Percentiles rank a stretch among this genome's conserved stretches.
Conservation (phyloP, 2,888 invertebrate genomes). For the Octodonta nipae region DNA sequence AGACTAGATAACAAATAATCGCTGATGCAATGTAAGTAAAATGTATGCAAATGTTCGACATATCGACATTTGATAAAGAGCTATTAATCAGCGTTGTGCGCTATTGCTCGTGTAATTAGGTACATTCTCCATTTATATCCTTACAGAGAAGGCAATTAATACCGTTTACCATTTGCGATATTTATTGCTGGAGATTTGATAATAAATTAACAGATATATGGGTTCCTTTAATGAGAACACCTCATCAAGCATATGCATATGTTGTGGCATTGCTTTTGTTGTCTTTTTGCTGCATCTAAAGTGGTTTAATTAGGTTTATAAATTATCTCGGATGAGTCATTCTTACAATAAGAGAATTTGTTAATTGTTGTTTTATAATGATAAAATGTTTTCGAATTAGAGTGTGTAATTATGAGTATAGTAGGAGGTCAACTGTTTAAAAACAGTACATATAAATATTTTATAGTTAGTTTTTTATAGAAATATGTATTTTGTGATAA, state of each 20-base stretch:
- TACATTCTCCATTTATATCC: not conserved
- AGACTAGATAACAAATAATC: no score
- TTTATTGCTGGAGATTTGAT: conserved; percentile 10
- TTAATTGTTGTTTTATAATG: not conserved
- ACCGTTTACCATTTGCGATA: conserved; percentile 8
- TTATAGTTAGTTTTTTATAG: no score
- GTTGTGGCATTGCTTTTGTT: not conserved
- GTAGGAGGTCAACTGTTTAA: no score
- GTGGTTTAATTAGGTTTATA: not conserved
- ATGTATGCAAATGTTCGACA: no score
- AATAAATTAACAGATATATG: conserved; percentile 14
- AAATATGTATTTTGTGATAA: no score
- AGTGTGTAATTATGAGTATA: no score
- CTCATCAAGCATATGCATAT: conserved; percentile 1
- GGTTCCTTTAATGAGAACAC: conserved; percentile 12
- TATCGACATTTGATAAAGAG: no score
- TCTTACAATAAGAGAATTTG: conserved; percentile 1
- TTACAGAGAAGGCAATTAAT: not conserved
- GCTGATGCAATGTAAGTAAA: no score
- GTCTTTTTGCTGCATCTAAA: not conserved
- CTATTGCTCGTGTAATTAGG: no score
- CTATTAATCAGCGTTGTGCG: no score
- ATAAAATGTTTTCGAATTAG: no score
- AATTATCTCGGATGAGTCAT: not conserved
- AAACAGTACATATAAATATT: no score